Percentiles rank a stretch among this genome's conserved stretches.
Evolutionary conservation across 2,797 vertebrate species (phyloP).

Genomic region (Yasuhikotakia modesta): DNA sequence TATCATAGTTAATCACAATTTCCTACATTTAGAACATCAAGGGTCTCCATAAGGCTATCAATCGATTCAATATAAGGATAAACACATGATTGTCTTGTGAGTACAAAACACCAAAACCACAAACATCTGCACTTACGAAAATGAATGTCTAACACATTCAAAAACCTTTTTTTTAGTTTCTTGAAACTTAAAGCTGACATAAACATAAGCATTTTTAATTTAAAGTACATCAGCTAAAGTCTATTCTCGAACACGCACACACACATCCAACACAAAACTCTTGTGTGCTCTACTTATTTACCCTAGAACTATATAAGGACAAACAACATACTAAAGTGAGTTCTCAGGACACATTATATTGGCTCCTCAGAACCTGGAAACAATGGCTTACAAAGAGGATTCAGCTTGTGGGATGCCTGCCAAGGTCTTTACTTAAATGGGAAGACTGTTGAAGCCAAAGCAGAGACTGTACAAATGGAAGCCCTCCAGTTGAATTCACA

Average conservation of each 20-base stretch:
- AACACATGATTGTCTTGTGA: slow-evolving; percentile 4
- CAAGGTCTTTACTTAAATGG: slow-evolving; percentile 58
- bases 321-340: slow-evolving; percentile 51
- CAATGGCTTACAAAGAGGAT: slow-evolving; percentile 54
- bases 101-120: neutral
- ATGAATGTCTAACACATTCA: neutral
- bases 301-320: slow-evolving; percentile 54
- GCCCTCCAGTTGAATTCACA: slow-evolving; percentile 51
- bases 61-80: slow-evolving; percentile 20
- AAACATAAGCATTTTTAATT: slow-evolving; percentile 25
- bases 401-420: slow-evolving; percentile 53
- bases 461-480: slow-evolving; percentile 46
- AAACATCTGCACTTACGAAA: slow-evolving; percentile 5
- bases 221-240: neutral
- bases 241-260: neutral
- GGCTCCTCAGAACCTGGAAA: slow-evolving; percentile 47
- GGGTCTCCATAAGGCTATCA: slow-evolving; percentile 31
- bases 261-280: slow-evolving; percentile 10
- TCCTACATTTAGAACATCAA: slow-evolving; percentile 36
- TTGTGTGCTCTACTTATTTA: slow-evolving; percentile 47
- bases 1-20: slow-evolving; percentile 45
- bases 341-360: slow-evolving; percentile 53
- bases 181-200: neutral
- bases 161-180: neutral
- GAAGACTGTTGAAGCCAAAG: slow-evolving; percentile 47